Evolutionary conservation across 2,797 vertebrate genomes (phyloP).

Genomic region (Cyclura pinguis): DNA sequence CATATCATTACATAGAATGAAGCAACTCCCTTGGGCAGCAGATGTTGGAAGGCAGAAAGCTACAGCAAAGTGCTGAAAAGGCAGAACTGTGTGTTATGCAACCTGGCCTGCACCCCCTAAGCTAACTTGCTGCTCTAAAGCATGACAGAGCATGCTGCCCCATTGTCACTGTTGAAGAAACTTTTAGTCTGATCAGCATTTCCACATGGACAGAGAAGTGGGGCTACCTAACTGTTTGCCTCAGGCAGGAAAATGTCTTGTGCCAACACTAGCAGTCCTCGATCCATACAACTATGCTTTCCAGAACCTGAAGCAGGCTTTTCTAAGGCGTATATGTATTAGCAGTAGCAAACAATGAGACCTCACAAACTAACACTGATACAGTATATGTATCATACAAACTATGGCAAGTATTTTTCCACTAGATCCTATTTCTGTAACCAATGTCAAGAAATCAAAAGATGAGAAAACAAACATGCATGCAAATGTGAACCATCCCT

Average conservation of each 20-base stretch:
- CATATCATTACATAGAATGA: not conserved
- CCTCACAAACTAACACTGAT: not conserved
- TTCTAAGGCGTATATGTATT: not conserved
- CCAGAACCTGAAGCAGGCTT: not conserved
- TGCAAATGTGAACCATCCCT: not conserved
- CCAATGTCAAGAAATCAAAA: not conserved
- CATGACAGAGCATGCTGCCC: not conserved
- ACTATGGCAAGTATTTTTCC: not conserved
- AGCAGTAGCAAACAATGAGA: not conserved
- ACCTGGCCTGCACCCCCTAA: not conserved
- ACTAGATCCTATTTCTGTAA: not conserved
- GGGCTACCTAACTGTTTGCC: not conserved
- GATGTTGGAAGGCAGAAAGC: not conserved
- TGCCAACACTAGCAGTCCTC: conserved; percentile 19
- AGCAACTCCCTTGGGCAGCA: not conserved
- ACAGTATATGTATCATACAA: not conserved
- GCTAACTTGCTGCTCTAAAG: not conserved
- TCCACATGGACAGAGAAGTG: not conserved
- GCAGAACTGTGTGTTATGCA: not conserved
- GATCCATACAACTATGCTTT: conserved; percentile 33
- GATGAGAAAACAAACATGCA: not conserved
- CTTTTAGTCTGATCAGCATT: not conserved
- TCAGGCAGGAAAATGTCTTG: not conserved
- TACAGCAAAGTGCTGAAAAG: not conserved
- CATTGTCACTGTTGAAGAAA: not conserved